Conservation (phyloP, 2,888 invertebrate genomes). For the Ectemnius cavifrons region DNA sequence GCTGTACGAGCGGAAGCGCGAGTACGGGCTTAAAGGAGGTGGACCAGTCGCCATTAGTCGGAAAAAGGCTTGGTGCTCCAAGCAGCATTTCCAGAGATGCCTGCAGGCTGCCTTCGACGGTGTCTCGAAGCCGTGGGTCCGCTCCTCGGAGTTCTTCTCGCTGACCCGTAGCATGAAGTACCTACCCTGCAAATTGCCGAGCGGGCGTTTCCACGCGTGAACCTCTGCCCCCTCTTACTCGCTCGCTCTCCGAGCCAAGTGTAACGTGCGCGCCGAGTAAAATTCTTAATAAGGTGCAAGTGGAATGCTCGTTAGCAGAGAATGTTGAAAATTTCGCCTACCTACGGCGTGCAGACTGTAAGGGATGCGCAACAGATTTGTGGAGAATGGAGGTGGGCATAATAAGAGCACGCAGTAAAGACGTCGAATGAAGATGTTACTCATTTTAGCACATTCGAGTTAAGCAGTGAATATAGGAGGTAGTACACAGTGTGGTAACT, state of each 20-base stretch:
- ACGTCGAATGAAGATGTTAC: background rate
- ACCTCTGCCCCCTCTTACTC: too few relatives aligned
- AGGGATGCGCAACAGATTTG: too few relatives aligned
- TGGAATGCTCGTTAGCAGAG: too few relatives aligned
- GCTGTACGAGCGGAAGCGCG: slow-evolving; percentile 76
- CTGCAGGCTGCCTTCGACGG: slow-evolving; percentile 95
- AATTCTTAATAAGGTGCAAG: too few relatives aligned
- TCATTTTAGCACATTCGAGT: background rate
- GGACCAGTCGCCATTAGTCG: slow-evolving; percentile 86
- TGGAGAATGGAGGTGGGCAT: too few relatives aligned
- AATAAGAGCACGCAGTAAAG: background rate
- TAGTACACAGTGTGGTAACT: background rate
- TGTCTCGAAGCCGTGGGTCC: slow-evolving; percentile 97
- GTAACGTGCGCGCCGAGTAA: too few relatives aligned
- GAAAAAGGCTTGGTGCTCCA: slow-evolving; percentile 97
- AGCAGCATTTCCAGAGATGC: slow-evolving; percentile 97
- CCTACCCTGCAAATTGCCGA: slow-evolving; percentile 81
- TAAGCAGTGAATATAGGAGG: background rate
- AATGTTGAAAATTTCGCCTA: too few relatives aligned
- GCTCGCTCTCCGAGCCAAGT: too few relatives aligned
- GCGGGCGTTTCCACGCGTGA: slow-evolving; percentile 5
- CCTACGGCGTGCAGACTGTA: too few relatives aligned
- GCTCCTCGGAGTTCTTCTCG: slow-evolving; percentile 97
- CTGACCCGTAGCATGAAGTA: slow-evolving; percentile 97
- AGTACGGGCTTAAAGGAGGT: slow-evolving; percentile 75